Conservation (phyloP, 2,888 invertebrate genomes). For the Timema cristinae region DNA sequence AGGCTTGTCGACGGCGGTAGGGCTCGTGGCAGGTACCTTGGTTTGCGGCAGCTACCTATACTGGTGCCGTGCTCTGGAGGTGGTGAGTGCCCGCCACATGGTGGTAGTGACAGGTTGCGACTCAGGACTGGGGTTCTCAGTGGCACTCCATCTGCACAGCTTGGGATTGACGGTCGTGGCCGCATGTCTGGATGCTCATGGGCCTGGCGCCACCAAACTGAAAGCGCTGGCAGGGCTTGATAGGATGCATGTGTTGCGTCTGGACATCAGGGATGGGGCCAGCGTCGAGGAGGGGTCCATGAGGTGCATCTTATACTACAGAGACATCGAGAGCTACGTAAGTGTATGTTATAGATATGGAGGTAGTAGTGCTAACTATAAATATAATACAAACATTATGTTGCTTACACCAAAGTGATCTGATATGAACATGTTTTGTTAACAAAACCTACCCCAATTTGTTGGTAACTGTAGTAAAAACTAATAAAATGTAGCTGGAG, state of each 20-base stretch:
- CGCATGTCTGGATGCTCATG: constrained; percentile 40
- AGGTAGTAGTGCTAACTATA: no score
- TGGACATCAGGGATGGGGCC: constrained; percentile 44
- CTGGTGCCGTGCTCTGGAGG: no score
- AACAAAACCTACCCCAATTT: no score
- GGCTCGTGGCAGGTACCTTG: no score
- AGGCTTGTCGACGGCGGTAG: no score
- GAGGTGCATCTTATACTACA: constrained; percentile 16
- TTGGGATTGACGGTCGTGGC: constrained; percentile 44
- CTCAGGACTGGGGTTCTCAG: constrained; percentile 40
- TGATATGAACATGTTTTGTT: no score
- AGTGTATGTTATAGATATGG: not conserved
- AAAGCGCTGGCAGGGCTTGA: constrained; percentile 22
- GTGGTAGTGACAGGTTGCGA: constrained; percentile 42
- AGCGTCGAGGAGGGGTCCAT: constrained; percentile 29
- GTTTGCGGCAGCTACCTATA: no score
- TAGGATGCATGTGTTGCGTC: constrained; percentile 39
- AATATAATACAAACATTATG: no score
- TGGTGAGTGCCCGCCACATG: constrained; percentile 11
- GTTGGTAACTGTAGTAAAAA: no score
- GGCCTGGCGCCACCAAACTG: constrained; percentile 37
- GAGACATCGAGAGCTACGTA: constrained; percentile 8
- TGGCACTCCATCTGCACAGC: constrained; percentile 37
- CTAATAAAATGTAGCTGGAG: no score
- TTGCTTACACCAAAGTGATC: no score